Base-by-base conservation (phyloP, 2,113 vertebrate genomes). In the Aspidoscelis tigris region DNA sequence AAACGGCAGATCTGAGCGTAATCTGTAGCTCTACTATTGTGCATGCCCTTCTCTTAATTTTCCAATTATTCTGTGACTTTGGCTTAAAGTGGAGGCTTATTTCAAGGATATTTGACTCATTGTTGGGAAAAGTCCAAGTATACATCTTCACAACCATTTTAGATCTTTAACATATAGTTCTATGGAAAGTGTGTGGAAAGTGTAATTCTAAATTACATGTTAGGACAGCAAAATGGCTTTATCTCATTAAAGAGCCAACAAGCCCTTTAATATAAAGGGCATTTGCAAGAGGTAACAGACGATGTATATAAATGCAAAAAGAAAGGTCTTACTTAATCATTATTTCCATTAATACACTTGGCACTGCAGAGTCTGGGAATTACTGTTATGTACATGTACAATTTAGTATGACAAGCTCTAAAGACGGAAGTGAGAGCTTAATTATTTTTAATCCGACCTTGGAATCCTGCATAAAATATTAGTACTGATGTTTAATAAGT, bases 401-500 rank as follows among this genome's bases (percentile, higher is more conserved):
- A 1, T 82, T 89, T 81, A 88, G 0, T 73, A 24, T 88, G 53
- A 78, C 39, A 39, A 87, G 77, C 44, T 86, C 55, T 77, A 4
- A 22, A 86, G 85, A 85, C 18, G 5, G 83, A 64, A 88, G 76
- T 81, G 77, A 80, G 66, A 78, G 3, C 22, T 90, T 66, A 83
- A 80, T 85, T 83, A 83, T 92, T 91, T 91, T 89, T 84, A 92
- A 91, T 3, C 0, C 0, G 85, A 88, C 65, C 8, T 3, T 92
- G 89, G 82, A 92, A 87, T 92, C 88, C 24, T 77, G 44, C 90
- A 90, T 93, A 87, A 89, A 88, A 87, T 89, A 87, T 89, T 87
- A 88, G 84, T 82, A 80, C 81, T 86, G 70, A 47, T 70, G 80
- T 91, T 66, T 61, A 85, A 22, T 78, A 84, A 80, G 75, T 88